Percentiles rank a stretch among this genome's conserved stretches.
Evolutionary conservation across 2,113 vertebrate species (phyloP).

Genomic region (Heterotilapia buettikoferi): DNA sequence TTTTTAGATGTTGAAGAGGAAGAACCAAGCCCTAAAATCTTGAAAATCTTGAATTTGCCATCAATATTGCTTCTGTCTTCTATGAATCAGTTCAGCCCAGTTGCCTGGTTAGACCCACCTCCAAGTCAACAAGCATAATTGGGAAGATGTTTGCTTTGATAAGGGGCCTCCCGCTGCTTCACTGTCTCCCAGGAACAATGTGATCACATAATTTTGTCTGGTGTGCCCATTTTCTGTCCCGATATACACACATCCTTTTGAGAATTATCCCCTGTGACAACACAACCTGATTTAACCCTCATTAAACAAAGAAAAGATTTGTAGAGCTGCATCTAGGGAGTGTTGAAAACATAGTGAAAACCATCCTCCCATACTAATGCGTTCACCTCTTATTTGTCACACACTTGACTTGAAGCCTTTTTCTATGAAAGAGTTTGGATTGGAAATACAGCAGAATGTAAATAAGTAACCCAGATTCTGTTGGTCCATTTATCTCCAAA

Average conservation of each 20-base stretch:
- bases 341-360: slow-evolving; percentile 10
- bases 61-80: neutral
- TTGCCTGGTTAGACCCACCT: neutral
- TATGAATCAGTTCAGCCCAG: neutral
- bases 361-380: neutral
- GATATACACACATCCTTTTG: slow-evolving; percentile 66
- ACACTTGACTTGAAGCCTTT: neutral
- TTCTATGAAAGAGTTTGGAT: neutral
- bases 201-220: slow-evolving; percentile 77
- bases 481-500: neutral
- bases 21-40: neutral
- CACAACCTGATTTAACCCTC: slow-evolving; percentile 79
- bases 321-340: slow-evolving; percentile 5
- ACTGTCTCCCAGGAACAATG: slow-evolving; percentile 82
- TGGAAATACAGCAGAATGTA: neutral
- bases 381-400: neutral
- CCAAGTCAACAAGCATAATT: slow-evolving; percentile 57
- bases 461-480: neutral
- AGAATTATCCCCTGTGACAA: slow-evolving; percentile 61
- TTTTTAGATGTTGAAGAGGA: neutral
- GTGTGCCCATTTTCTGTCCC: slow-evolving; percentile 64
- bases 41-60: neutral
- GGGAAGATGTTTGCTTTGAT: slow-evolving; percentile 80
- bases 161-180: slow-evolving; percentile 77
- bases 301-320: slow-evolving; percentile 73